Conservation (phyloP, 1,140 invertebrate species). For the Branchinecta lynchi region DNA sequence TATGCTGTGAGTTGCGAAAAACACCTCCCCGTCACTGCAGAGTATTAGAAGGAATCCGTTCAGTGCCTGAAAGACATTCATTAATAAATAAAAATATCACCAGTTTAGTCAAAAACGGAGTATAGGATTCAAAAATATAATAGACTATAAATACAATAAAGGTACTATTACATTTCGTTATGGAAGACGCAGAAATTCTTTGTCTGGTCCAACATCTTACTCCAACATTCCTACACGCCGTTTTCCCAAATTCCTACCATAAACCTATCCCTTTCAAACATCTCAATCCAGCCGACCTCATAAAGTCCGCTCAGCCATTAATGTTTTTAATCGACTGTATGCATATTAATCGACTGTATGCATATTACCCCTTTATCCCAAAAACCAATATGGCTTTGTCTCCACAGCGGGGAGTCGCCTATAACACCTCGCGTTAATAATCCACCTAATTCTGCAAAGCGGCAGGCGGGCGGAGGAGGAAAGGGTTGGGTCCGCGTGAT, state of each 20-base stretch:
- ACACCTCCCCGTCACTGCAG: slow-evolving; percentile 95
- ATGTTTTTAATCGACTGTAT: too few relatives aligned
- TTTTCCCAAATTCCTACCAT: too few relatives aligned
- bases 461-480: neutral
- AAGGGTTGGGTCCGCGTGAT: neutral
- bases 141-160: neutral
- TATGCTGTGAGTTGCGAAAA: slow-evolving; percentile 97
- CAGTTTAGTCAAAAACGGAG: neutral
- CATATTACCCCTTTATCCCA: neutral
- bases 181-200: too few relatives aligned
- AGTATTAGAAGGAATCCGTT: slow-evolving; percentile 98
- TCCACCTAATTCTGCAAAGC: neutral
- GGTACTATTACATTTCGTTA: neutral
- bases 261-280: neutral
- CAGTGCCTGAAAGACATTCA: slow-evolving; percentile 60
- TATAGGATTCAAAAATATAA: slow-evolving; percentile 13
- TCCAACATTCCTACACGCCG: neutral
- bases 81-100: slow-evolving; percentile 12
- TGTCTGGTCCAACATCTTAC: neutral
- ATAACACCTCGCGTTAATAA: neutral
- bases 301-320: too few relatives aligned
- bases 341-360: neutral
- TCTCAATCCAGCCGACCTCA: neutral
- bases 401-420: neutral
- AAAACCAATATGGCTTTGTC: neutral